These are phyloP conservation scores for Spondyliosoma cantharus DNA, from an alignment of 2,797 vertebrate species.

Conservation along the genomic window DNA sequence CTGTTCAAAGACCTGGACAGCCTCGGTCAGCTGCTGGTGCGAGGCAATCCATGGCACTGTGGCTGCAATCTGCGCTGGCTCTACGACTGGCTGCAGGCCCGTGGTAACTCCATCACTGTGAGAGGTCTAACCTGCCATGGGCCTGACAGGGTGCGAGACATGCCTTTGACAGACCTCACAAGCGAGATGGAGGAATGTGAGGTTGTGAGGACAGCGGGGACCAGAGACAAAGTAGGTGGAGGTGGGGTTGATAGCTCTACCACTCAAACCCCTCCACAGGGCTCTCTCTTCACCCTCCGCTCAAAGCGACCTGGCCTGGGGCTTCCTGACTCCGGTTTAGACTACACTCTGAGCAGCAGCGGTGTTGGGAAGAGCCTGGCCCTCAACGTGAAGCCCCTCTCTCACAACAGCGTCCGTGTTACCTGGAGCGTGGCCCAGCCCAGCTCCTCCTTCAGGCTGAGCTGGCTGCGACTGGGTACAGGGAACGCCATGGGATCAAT, in stretches of 20 bases:
- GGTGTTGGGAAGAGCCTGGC: constrained; percentile 89
- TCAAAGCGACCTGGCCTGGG: constrained; percentile 89
- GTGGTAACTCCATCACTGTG: constrained; percentile 89
- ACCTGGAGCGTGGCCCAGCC: constrained; percentile 91
- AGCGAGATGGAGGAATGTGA: constrained; percentile 94
- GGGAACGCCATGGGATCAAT: constrained; percentile 92
- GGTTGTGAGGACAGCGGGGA: constrained; percentile 74
- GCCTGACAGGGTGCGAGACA: constrained; percentile 89
- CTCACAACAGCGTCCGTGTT: constrained; percentile 90
- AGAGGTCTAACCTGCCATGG: constrained; percentile 93
- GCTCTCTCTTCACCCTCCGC: constrained; percentile 91
- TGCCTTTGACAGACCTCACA: constrained; percentile 90
- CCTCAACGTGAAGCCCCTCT: constrained; percentile 91
- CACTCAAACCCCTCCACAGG: constrained; percentile 87
- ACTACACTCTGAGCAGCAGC: constrained; percentile 89
- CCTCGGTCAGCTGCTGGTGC: constrained; percentile 89
- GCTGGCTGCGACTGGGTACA: constrained; percentile 91
- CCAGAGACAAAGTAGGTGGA: constrained; percentile 76
- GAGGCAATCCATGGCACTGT: constrained; percentile 97
- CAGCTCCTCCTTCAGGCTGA: constrained; percentile 90
- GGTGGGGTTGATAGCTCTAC: constrained; percentile 76
- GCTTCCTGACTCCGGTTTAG: constrained; percentile 88
- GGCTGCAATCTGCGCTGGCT: constrained; percentile 95
- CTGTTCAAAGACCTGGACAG: constrained; percentile 92
- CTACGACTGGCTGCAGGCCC: constrained; percentile 90